Conservation (phyloP, 2,888 invertebrate genomes). For the Seladonia tumulorum region DNA sequence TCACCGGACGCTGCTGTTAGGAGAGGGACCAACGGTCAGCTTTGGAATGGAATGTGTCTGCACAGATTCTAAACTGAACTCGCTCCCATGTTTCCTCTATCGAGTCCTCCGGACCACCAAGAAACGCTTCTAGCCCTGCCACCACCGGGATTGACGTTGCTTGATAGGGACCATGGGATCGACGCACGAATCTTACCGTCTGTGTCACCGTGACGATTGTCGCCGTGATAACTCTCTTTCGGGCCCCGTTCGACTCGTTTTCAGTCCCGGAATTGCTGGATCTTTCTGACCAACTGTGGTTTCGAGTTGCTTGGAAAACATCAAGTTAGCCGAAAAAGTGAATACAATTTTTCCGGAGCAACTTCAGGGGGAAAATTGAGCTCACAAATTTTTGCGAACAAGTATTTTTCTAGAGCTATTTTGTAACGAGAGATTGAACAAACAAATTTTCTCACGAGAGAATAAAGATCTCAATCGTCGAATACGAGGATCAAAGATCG, state of each 20-base stretch:
- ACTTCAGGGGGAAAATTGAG: too few species aligned
- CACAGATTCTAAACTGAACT: conserved; percentile 81
- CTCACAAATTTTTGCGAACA: too few species aligned
- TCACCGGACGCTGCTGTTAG: conserved; percentile 77
- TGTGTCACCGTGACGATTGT: conserved; percentile 25
- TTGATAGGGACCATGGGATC: conserved; percentile 39
- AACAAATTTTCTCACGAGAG: too few species aligned
- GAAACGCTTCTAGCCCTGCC: conserved; percentile 61
- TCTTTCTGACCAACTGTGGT: background rate
- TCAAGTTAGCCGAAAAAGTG: background rate
- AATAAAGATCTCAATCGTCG: background rate
- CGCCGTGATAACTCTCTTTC: conserved; percentile 9
- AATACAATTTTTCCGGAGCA: too few species aligned
- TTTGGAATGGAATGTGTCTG: conserved; percentile 82
- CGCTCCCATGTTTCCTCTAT: conserved; percentile 74
- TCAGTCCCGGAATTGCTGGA: too few species aligned
- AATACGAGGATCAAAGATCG: background rate
- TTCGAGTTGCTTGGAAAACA: background rate
- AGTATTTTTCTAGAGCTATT: too few species aligned
- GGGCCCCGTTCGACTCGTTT: background rate
- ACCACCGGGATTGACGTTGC: conserved; percentile 52
- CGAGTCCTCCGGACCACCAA: conserved; percentile 76
- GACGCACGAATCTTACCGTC: conserved; percentile 34
- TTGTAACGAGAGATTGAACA: too few species aligned
- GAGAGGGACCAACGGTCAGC: conserved; percentile 77